Evolutionary conservation across 2,888 invertebrate species (phyloP), one percentile per base, ranked within the genome.

Genomic region (Agrotis segetum): DNA sequence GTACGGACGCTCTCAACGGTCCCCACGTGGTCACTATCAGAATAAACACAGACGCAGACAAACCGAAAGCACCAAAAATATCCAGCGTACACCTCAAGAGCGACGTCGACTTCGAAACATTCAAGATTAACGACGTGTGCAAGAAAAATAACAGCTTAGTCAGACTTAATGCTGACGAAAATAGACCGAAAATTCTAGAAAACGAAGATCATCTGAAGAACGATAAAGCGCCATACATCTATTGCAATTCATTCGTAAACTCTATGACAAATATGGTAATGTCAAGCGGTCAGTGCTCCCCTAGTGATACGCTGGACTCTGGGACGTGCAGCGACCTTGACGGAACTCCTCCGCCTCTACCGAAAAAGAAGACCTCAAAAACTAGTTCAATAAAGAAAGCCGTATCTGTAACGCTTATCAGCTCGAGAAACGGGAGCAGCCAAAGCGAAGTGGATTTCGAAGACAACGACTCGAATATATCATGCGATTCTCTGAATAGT

Each of bases 301-400:
- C 98, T 1, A 98, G 97, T 87, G 98, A 98, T 88, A 98, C 98
- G 0, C 91, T 98, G 78, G 98, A 98, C 93, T 98, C 98, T 72
- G 98, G 98, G 59, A 98, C 98, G 49, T 98, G 98, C 93, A 98
- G 98, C 90, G 98, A 98, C 92, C 96, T 98, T 85, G 98, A 98
- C 87, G 97, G 97, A 53, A 97, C 97, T 29, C 97, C 98, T 67
- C 97, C 97, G 2, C 94, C 97, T 77, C 96, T 97, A 24, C 97
- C 97, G 84, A 97, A 97, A 95, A 97, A 97, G 92, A 97, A 97
- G 90, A 96, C 95, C 49, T 92, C 96, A 13, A 96, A 96, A 89
- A 92, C 92, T 58, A 95, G 92, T 85, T 90, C 95, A 67, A 92
- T 94, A 76, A 96, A 96, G 90, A 95, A 95, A 92, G 92, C 92